Evolutionary conservation across 2,797 vertebrate genomes (phyloP).

Genomic region (Galagoides demidoff): DNA sequence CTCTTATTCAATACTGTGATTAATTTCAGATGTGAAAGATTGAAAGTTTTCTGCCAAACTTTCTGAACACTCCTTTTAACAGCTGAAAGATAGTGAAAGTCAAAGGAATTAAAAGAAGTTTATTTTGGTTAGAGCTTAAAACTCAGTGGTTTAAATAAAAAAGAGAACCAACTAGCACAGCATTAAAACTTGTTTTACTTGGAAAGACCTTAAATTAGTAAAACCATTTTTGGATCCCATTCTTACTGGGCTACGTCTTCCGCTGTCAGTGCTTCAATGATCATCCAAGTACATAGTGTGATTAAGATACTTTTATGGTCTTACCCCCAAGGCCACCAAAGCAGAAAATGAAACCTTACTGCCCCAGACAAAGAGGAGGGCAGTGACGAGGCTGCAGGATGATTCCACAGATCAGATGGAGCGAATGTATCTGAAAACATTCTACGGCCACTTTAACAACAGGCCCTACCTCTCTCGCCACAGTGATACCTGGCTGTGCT

Average conservation of each 20-base stretch:
- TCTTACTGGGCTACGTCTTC: not conserved
- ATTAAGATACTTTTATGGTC: not conserved
- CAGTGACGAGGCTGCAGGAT: too few species aligned
- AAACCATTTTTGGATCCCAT: not conserved
- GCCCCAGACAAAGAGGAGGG: too few species aligned
- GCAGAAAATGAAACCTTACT: too few species aligned
- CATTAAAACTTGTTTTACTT: constrained; percentile 39
- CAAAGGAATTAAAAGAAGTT: not conserved
- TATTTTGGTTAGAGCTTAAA: constrained; percentile 38
- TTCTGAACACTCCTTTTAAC: constrained; percentile 20
- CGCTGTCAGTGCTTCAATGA: not conserved
- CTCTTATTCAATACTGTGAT: constrained; percentile 13
- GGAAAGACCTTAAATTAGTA: not conserved
- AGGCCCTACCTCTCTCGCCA: too few species aligned
- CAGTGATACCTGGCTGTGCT: too few species aligned
- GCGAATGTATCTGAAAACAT: too few species aligned
- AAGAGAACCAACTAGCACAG: not conserved
- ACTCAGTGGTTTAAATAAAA: constrained; percentile 35
- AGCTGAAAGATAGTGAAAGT: constrained; percentile 49
- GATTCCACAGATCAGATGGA: too few species aligned
- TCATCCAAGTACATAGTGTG: not conserved
- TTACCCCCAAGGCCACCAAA: too few species aligned
- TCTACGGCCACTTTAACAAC: too few species aligned
- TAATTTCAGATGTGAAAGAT: constrained; percentile 36
- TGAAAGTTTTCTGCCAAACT: not conserved